A percentile compares a stretch with the other conserved stretches of the same genome.
Evolutionary conservation across 2,888 invertebrate genomes (phyloP).

Genomic region (Ernsta delagoae): DNA sequence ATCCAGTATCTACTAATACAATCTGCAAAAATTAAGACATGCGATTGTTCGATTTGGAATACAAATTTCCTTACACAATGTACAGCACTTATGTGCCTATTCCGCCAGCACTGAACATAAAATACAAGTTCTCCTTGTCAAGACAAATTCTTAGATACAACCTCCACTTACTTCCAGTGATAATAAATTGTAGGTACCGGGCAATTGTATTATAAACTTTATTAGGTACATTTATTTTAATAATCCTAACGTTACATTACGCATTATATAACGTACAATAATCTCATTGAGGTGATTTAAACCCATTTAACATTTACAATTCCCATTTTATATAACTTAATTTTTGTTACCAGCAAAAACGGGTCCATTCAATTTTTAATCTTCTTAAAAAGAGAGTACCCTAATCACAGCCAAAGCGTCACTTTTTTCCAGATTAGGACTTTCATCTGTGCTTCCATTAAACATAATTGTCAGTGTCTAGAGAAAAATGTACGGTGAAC

Average conservation of each 20-base stretch:
- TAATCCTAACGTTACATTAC: too few relatives aligned
- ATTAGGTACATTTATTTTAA: neutral
- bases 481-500: slow-evolving; percentile 2
- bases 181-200: neutral
- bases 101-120: slow-evolving; percentile 8
- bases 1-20: neutral
- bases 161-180: slow-evolving; percentile 17
- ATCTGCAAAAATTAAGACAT: neutral
- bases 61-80: slow-evolving; percentile 33
- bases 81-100: slow-evolving; percentile 17
- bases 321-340: too few relatives aligned
- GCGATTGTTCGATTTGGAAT: slow-evolving; percentile 16
- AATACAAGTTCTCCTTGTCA: slow-evolving; percentile 31
- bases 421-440: neutral
- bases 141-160: slow-evolving; percentile 24
- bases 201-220: slow-evolving; percentile 1
- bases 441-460: neutral
- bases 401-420: too few relatives aligned
- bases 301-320: too few relatives aligned
- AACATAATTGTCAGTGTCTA: neutral
- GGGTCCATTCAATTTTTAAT: too few relatives aligned
- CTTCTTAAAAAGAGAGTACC: too few relatives aligned
- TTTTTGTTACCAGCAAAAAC: too few relatives aligned
- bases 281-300: too few relatives aligned
- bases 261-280: too few relatives aligned